phyloP scores from a whole-genome alignment of 2,888 invertebrate genomes.

The Callosobruchus maculatus region DNA sequence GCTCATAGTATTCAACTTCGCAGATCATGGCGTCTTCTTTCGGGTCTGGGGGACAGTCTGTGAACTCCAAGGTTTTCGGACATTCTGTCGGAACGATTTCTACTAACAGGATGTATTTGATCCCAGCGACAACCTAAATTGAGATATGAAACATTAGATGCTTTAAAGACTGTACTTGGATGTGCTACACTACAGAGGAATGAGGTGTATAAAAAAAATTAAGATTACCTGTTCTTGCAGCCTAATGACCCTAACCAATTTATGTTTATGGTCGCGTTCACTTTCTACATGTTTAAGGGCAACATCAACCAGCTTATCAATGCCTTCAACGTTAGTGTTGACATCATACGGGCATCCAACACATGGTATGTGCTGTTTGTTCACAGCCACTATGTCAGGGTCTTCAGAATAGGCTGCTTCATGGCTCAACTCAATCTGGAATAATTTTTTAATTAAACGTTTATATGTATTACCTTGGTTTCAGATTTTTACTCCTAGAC shows the following conservation, averaged over 20 bases:
- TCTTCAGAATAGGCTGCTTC: conserved; percentile 43
- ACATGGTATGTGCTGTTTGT: conserved; percentile 46
- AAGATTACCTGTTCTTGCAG: conserved; percentile 58
- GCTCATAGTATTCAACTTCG: conserved; percentile 60
- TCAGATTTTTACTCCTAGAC: too few species aligned
- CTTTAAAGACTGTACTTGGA: not conserved
- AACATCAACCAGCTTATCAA: conserved; percentile 50
- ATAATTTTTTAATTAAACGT: conserved; percentile 9
- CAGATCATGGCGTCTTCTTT: conserved; percentile 46
- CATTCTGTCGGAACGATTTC: conserved; percentile 49
- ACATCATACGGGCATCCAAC: conserved; percentile 55
- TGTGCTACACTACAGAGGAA: conserved; percentile 27
- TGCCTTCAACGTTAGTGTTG: conserved; percentile 53
- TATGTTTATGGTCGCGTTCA: conserved; percentile 44
- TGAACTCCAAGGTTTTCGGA: conserved; percentile 35
- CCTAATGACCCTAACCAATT: conserved; percentile 49
- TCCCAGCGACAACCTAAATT: conserved; percentile 58
- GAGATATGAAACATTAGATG: not conserved
- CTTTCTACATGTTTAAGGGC: conserved; percentile 52
- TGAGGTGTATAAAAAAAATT: too few species aligned
- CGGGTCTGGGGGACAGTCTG: conserved; percentile 42
- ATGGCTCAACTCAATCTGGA: conserved; percentile 30
- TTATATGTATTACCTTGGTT: too few species aligned
- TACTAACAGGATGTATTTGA: conserved; percentile 56
- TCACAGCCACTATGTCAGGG: conserved; percentile 53